Percentiles rank a stretch among this genome's conserved stretches.
phyloP scores from a whole-genome alignment of 2,113 vertebrate species.

The Myrmecobius fasciatus region DNA sequence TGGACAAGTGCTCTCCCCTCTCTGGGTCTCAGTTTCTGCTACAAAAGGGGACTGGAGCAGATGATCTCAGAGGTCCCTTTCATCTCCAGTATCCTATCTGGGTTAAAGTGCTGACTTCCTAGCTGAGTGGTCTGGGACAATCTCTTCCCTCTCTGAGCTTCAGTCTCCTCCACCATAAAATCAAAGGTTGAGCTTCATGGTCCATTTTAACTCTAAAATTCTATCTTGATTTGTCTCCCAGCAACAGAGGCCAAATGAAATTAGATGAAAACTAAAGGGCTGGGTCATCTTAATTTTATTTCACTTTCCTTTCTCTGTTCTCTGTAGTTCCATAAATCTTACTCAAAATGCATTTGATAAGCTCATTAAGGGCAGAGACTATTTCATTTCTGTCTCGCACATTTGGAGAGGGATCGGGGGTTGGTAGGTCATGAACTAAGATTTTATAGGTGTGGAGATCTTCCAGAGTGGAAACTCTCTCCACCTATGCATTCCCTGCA shows the following conservation, averaged over 20 bases:
- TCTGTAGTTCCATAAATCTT: background rate
- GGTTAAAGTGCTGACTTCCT: background rate
- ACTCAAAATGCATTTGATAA: constrained; percentile 25
- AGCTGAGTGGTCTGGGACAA: constrained; percentile 15
- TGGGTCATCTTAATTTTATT: constrained; percentile 1
- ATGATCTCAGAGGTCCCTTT: constrained; percentile 20
- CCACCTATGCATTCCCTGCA: background rate
- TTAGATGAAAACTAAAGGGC: constrained; percentile 31
- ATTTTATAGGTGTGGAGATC: background rate
- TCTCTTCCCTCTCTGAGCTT: background rate
- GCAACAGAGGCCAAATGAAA: constrained; percentile 38
- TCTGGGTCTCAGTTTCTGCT: background rate
- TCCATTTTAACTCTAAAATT: background rate
- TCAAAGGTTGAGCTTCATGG: background rate
- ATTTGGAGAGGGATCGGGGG: background rate
- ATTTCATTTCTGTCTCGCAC: background rate
- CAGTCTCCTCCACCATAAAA: background rate
- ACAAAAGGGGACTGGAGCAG: background rate
- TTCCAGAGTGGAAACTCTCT: constrained; percentile 7
- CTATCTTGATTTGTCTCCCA: background rate
- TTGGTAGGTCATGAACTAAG: background rate
- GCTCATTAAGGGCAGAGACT: background rate
- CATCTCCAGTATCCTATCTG: constrained; percentile 45
- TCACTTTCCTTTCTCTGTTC: constrained; percentile 15
- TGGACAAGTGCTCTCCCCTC: background rate